Base-by-base conservation (phyloP, 2,888 invertebrate genomes). In the Megalurothrips usitatus region DNA sequence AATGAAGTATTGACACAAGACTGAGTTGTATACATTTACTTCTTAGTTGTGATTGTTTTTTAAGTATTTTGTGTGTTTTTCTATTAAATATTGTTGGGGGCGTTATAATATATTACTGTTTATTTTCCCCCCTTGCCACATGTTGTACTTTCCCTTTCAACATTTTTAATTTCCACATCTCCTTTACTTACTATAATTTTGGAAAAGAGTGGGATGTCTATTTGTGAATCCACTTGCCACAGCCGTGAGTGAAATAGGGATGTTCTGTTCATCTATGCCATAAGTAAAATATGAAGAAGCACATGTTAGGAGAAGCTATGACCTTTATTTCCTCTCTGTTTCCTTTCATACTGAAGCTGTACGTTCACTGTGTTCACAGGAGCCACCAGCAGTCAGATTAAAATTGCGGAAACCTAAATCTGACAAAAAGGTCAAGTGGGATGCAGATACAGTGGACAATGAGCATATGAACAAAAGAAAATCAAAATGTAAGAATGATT, bases 381-480 rank as follows among this genome's bases (percentile, higher is more conserved):
- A 89, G 84, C 88, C 89, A 68, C 90, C 91, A 75, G 90, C 91
- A n/a, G 87, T 94, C 52, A 88, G 90, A 81, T 87, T 95, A 80
- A 91, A 91, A 82, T 88, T 94, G 80, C 90, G 91, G 82, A 93
- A 93, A 85, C 93, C 94, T 1, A 91, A 91, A 85, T 89, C 89
- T 63, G 89, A 91, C 81, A 94, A 94, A 87, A 96, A 95, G 87
- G 97, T 98, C 0, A 92, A 93, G 83, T 98, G 97, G 96, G 92
- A 93, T 14, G 92, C 92, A 82, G 96, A 93, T 84, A 97, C 97
- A 0, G 94, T 98, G 19, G 98, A 98, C 87, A 98, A 98, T 88
- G 98, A 98, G 87, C 89, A 96, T 86, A 92, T 98, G 93, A 94
- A 96, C 86, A 96, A 94, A 87, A 97, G 97, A 88, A 98, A 98